phyloP scores from a whole-genome alignment of 2,113 vertebrate genomes.

The Cephalopterus ornatus region DNA sequence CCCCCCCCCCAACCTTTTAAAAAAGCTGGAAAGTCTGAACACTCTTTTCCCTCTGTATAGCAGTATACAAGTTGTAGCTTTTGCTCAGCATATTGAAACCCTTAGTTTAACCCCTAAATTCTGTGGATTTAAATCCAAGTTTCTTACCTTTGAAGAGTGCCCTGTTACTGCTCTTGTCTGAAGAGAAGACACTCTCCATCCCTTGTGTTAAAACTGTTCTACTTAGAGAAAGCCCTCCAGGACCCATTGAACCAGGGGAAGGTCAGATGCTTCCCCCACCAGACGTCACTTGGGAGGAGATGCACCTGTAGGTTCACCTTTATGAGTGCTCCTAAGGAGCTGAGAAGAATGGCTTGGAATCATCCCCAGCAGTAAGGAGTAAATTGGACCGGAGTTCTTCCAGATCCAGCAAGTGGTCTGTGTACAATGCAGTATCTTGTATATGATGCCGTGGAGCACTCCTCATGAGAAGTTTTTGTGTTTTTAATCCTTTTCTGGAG shows the following conservation, averaged over 20 bases:
- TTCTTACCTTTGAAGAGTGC: neutral
- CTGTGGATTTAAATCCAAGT: neutral
- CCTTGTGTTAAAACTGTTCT: neutral
- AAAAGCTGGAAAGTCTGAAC: neutral
- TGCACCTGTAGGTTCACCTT: neutral
- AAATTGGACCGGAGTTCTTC: neutral
- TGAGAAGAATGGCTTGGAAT: neutral
- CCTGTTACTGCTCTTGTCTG: neutral
- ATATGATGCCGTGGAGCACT: neutral
- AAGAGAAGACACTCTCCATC: neutral
- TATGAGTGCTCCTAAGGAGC: neutral
- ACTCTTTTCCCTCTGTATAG: neutral
- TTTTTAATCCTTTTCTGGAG: neutral
- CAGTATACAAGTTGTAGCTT: neutral
- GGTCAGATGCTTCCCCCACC: neutral
- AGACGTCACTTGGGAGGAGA: neutral
- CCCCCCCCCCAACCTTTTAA: neutral
- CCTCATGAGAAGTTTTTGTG: neutral
- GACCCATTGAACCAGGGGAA: neutral
- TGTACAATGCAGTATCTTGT: neutral
- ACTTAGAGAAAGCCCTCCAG: rapidly evolving
- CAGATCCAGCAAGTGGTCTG: neutral
- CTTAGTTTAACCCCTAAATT: neutral
- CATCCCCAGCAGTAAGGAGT: neutral
- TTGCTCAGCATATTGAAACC: neutral